A percentile compares a stretch with the other conserved stretches of the same genome.
These are phyloP conservation scores for Syrphus vitripennis DNA, from an alignment of 2,888 invertebrate species.

Conservation along the genomic window DNA sequence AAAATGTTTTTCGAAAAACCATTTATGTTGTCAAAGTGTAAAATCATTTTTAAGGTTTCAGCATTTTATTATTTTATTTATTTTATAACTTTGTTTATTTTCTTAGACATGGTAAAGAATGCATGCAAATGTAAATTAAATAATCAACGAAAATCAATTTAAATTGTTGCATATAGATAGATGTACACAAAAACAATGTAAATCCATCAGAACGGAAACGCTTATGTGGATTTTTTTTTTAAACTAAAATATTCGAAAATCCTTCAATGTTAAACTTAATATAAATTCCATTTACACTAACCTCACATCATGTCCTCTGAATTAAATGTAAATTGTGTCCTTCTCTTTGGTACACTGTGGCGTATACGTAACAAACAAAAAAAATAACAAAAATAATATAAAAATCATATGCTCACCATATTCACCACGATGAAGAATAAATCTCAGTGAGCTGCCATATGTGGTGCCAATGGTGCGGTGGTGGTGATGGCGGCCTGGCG, in stretches of 20 bases:
- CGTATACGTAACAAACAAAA: slow-evolving; percentile 44
- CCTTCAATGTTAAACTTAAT: background rate
- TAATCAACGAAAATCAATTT: too few species aligned
- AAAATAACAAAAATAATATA: slow-evolving; percentile 27
- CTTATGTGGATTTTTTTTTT: background rate
- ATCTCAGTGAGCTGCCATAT: slow-evolving; percentile 48
- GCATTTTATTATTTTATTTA: too few species aligned
- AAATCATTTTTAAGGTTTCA: too few species aligned
- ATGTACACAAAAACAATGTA: background rate
- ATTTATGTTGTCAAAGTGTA: too few species aligned
- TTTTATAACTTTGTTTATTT: too few species aligned
- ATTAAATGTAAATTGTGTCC: slow-evolving; percentile 14
- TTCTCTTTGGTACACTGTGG: background rate
- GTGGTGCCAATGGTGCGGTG: slow-evolving; percentile 11
- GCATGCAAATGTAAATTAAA: too few species aligned
- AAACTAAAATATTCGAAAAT: background rate
- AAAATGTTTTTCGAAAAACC: too few species aligned
- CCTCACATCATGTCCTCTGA: slow-evolving; percentile 4
- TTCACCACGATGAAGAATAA: slow-evolving; percentile 39
- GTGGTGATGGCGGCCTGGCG: background rate
- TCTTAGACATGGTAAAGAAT: too few species aligned
- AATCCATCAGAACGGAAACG: background rate
- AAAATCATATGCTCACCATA: slow-evolving; percentile 35
- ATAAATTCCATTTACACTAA: background rate
- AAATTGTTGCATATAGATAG: too few species aligned